Evolutionary conservation across 1,140 invertebrate genomes (phyloP).

Genomic region (Psix sp.): DNA sequence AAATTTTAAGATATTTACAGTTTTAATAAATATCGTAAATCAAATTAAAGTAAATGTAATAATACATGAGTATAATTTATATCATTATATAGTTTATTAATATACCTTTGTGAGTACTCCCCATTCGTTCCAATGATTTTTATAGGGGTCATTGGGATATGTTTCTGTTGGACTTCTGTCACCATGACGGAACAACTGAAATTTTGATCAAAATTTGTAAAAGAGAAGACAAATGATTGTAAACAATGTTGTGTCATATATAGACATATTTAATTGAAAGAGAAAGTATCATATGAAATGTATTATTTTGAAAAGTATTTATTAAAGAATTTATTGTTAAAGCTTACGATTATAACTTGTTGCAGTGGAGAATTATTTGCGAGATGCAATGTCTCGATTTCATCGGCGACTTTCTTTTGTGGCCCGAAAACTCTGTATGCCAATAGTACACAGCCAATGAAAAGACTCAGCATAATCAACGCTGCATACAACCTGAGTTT

Average conservation of each 20-base stretch:
- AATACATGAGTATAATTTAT: too few relatives aligned
- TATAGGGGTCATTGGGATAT: conserved; percentile 85
- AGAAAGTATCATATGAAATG: too few relatives aligned
- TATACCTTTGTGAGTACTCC: conserved; percentile 84
- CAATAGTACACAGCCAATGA: conserved; percentile 11
- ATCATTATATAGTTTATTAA: conserved; percentile 11
- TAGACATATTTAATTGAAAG: too few relatives aligned
- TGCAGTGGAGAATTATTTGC: conserved; percentile 7
- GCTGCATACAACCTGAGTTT: neutral
- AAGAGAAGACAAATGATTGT: conserved; percentile 1
- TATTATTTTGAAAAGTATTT: neutral
- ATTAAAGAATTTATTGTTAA: neutral
- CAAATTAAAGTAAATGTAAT: too few relatives aligned
- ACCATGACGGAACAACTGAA: conserved; percentile 85
- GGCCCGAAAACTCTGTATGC: conserved; percentile 5
- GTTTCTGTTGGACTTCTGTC: conserved; percentile 82
- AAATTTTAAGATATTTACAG: too few relatives aligned
- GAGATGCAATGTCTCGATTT: neutral
- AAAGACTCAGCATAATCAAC: conserved; percentile 11
- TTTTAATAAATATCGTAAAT: neutral
- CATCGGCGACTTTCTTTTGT: neutral
- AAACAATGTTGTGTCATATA: too few relatives aligned
- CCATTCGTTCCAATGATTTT: conserved; percentile 80
- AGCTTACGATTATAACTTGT: conserved; percentile 25
- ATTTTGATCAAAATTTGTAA: conserved; percentile 24